phyloP scores from a whole-genome alignment of 2,797 vertebrate genomes.

The Rachycentron canadum region DNA sequence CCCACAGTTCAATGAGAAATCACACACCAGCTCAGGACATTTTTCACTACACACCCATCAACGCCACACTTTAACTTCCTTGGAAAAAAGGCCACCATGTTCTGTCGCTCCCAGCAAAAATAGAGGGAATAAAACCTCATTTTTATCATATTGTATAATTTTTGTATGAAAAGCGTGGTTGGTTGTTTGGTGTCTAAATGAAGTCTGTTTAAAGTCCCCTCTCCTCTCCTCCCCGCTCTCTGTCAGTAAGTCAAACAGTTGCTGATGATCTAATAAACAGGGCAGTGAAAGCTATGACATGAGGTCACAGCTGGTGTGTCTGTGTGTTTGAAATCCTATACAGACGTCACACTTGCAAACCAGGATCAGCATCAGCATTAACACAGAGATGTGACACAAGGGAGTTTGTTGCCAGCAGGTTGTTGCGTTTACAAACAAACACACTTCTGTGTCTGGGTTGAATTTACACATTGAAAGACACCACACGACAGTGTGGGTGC shows the following conservation, averaged over 20 bases:
- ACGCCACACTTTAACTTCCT: neutral
- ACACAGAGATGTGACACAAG: conserved; percentile 46
- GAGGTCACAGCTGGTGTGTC: conserved; percentile 73
- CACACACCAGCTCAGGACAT: conserved; percentile 1
- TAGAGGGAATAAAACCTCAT: accelerated
- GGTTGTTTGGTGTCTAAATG: conserved; percentile 45
- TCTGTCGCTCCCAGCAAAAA: neutral
- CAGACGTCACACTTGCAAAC: conserved; percentile 37
- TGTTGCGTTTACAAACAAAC: conserved; percentile 33
- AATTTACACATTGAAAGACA: conserved; percentile 1
- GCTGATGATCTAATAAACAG: conserved; percentile 70
- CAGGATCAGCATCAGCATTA: conserved; percentile 53
- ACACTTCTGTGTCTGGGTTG: neutral
- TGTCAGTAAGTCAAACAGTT: conserved; percentile 65
- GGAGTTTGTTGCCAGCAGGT: conserved; percentile 30
- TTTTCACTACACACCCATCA: conserved; percentile 24
- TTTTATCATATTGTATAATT: too few relatives aligned
- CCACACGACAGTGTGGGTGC: too few relatives aligned
- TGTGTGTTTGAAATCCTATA: conserved; percentile 56
- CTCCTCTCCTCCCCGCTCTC: conserved; percentile 10
- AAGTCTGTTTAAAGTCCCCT: conserved; percentile 31
- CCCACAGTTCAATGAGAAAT: conserved; percentile 35
- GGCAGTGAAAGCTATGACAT: conserved; percentile 71
- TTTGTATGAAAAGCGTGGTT: neutral
- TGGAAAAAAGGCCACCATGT: conserved; percentile 11